Evolutionary conservation across 2,797 vertebrate species (phyloP).

Genomic region (Dermochelys coriacea): DNA sequence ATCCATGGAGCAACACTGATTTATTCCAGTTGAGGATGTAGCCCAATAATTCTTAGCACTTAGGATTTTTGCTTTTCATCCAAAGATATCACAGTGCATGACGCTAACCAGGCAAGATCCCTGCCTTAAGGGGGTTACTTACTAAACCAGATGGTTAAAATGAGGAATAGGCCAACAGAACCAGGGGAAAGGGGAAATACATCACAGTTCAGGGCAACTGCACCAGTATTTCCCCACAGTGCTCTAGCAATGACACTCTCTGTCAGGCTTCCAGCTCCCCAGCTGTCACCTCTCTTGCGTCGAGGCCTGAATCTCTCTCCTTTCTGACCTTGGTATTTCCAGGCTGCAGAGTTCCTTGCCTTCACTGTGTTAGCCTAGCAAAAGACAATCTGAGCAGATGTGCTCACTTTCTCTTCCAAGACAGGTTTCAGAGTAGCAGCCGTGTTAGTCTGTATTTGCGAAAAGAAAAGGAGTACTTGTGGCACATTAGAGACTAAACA

Average conservation of each 20-base stretch:
- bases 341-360: background rate
- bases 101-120: background rate
- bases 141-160: background rate
- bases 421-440: too few species aligned
- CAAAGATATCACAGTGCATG: background rate
- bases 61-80: background rate
- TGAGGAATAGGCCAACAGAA: background rate
- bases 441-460: too few species aligned
- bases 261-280: background rate
- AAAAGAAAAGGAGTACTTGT: too few species aligned
- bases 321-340: background rate
- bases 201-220: background rate
- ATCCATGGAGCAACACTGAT: background rate
- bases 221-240: background rate
- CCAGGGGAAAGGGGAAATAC: background rate
- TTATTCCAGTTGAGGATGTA: background rate
- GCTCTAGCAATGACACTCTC: background rate
- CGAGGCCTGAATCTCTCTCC: background rate
- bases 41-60: background rate
- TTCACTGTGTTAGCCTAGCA: background rate
- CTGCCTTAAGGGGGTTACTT: background rate
- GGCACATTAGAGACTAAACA: too few species aligned
- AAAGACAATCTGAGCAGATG: background rate
- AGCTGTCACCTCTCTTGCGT: background rate
- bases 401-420: background rate